Conservation (phyloP, 2,113 vertebrate genomes). For the Campylomormyrus tamandua region DNA sequence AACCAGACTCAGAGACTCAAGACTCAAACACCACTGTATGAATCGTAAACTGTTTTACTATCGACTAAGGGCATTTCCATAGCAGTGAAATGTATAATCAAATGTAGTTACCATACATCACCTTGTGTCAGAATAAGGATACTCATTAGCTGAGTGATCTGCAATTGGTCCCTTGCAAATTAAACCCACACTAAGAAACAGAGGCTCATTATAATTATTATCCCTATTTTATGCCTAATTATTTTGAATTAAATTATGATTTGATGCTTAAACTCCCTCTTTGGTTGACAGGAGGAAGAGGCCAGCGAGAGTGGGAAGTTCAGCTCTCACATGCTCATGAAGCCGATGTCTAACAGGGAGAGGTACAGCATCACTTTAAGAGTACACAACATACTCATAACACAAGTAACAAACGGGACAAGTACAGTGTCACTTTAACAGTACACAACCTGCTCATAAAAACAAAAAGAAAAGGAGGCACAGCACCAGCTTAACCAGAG, state of each 20-base stretch:
- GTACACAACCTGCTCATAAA: constrained; percentile 81
- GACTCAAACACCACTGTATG: background rate
- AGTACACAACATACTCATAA: background rate
- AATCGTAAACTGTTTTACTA: background rate
- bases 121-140: background rate
- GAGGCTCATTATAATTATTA: background rate
- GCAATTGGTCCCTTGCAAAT: background rate
- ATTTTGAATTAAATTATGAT: background rate
- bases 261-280: background rate
- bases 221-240: background rate
- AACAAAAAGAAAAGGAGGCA: constrained; percentile 82
- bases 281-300: constrained; percentile 59
- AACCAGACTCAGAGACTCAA: no score
- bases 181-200: background rate
- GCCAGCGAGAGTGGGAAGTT: constrained; percentile 76
- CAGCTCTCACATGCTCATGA: constrained; percentile 87
- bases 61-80: background rate
- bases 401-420: background rate
- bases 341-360: constrained; percentile 97
- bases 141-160: background rate
- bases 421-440: background rate
- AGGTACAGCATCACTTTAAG: constrained; percentile 56
- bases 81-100: background rate
- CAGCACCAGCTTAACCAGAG: background rate
- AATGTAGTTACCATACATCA: background rate